Evolutionary conservation across 2,113 vertebrate genomes (phyloP).

Genomic region (Crotophaga sulcirostris): DNA sequence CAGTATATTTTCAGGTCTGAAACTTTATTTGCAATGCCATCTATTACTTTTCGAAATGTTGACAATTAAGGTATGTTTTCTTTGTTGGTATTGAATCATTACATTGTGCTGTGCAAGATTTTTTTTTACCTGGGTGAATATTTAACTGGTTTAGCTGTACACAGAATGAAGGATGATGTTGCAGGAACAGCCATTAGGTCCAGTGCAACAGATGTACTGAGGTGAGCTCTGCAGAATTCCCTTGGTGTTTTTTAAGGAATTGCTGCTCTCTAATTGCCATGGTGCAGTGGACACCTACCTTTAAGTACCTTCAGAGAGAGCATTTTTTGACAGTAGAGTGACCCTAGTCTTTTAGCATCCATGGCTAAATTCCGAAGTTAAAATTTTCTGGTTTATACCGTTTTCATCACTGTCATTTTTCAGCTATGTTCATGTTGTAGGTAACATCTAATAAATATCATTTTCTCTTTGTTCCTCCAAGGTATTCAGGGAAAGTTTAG

Average conservation of each 20-base stretch:
- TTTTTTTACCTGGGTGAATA: not conserved
- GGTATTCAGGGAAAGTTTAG: too few species aligned
- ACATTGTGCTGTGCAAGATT: not conserved
- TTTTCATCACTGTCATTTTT: not conserved
- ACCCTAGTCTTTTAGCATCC: not conserved
- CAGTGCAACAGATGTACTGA: not conserved
- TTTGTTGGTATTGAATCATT: not conserved
- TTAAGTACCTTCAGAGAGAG: not conserved
- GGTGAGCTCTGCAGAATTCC: not conserved
- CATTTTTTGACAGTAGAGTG: not conserved
- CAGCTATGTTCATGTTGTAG: not conserved
- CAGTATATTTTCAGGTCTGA: not conserved
- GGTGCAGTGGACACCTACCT: not conserved
- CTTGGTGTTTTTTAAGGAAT: not conserved
- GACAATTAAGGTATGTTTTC: not conserved
- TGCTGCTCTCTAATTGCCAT: not conserved
- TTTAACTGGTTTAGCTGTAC: not conserved
- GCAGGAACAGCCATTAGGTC: not conserved
- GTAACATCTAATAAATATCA: not conserved
- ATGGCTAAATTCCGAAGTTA: not conserved
- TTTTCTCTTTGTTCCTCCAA: not conserved
- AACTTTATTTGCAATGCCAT: not conserved
- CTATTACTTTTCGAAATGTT: not conserved
- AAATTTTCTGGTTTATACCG: not conserved
- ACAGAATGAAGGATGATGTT: not conserved